phyloP scores from a whole-genome alignment of 1,140 invertebrate species.

The Lutraria rhynchaena region DNA sequence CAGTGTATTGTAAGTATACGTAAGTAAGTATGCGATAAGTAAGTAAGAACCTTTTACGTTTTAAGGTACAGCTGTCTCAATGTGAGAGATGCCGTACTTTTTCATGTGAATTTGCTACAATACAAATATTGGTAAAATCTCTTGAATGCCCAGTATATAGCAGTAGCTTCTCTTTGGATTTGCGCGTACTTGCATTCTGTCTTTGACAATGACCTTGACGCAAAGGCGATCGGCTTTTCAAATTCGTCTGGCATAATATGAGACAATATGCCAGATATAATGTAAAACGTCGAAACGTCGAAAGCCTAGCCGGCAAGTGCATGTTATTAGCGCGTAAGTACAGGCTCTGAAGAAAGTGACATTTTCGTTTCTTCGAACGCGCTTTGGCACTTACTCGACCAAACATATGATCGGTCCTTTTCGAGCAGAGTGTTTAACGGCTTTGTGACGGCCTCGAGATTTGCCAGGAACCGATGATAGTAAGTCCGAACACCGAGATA shows the following conservation, averaged over 20 bases:
- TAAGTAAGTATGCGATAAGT: too few species aligned
- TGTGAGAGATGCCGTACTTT: too few species aligned
- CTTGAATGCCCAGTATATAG: constrained; percentile 78
- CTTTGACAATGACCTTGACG: constrained; percentile 6
- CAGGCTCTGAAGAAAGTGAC: not conserved
- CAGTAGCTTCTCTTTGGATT: constrained; percentile 82
- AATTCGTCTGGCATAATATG: constrained; percentile 54
- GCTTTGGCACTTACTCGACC: not conserved
- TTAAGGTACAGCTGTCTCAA: too few species aligned
- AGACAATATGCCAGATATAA: constrained; percentile 62
- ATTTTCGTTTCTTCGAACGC: constrained; percentile 20
- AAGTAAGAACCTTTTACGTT: too few species aligned
- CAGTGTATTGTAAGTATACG: too few species aligned
- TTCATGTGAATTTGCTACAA: constrained; percentile 71
- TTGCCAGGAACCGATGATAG: constrained; percentile 44
- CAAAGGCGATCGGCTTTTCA: constrained; percentile 32
- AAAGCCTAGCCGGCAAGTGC: constrained; percentile 11
- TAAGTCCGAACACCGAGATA: constrained; percentile 66
- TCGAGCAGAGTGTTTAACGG: constrained; percentile 38
- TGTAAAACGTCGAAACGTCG: constrained; percentile 52
- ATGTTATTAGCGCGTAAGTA: not conserved
- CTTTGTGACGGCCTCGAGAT: constrained; percentile 48
- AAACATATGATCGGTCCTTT: constrained; percentile 11
- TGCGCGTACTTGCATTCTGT: constrained; percentile 79
- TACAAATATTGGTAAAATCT: constrained; percentile 82